Evolutionary conservation across 2,888 invertebrate species (phyloP), one percentile per base, ranked within the genome.

Genomic region (Melipona bicolor): DNA sequence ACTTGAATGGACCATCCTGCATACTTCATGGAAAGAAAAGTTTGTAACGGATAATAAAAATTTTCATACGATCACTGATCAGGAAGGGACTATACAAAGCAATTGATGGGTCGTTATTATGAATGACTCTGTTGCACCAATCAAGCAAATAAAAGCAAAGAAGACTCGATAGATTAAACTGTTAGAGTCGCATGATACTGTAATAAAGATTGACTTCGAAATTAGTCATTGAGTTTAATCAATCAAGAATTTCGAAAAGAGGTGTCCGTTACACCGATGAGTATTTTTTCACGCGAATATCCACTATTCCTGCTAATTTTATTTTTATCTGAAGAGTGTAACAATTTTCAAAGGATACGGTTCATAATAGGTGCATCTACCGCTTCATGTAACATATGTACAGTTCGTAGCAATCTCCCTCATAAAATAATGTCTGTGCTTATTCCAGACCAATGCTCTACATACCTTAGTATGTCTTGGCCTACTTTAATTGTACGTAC

Each of bases 391-490:
- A 19, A 19, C 62, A 4, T 19, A 43, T 43, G 43, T 43, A 9
- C 43, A 43, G 43, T 43, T 9, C 9, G 43, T 27, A 32, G 27
- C 62, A 27, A 62, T 32, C 19, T 27, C 27, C 32, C 11, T 56
- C 24, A 56, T 71, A 32, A 56, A 71, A 56, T 56, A 71, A 71
- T 43, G 24, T 56, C 70, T 71, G 56, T 24, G 36, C 54, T 71
- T 71, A 71, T 43, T 71, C 70, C 56, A 71, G 56, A 56, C 36
- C 56, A 11, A 2, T 71, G 70, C 24, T 56, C 70, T n/a, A 71
- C 70, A 71, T 71, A 56, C 56, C 54, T 71, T 54, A 71, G 70
- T 71, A 56, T 36, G 70, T 71, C n/a, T 56, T 56, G 70, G 32
- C 70, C 70, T 71, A 56, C 70, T 71, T 71, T 71, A 59, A 71